Base-by-base conservation (phyloP, 2,797 vertebrate species). In the Ammospiza maritima region DNA sequence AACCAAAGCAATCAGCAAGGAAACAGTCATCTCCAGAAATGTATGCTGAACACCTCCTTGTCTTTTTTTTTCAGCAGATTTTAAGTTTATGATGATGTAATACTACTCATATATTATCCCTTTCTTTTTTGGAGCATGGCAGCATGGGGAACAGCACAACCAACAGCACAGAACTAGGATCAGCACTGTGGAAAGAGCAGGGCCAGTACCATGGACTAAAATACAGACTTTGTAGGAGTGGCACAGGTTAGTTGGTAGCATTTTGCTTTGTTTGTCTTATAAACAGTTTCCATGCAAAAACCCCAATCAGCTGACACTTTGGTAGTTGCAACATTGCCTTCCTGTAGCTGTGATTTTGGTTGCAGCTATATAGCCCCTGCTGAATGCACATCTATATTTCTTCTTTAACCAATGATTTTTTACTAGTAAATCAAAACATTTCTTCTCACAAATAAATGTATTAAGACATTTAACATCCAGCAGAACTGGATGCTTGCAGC, bases 231-330 rank as follows among this genome's bases (percentile, higher is more conserved):
- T 56, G 25, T 56, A 44, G 4, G 40, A 88, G 42, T 61, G n/a
- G 38, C 72, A 90, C 88, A 90, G 91, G 94, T 94, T 66, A 94
- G 91, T 90, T 38, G 9, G 70, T 14, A 92, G 82, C 51, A 70
- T 61, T 95, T 93, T 81, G 61, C 60, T 48, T 88, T 84, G 22
- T 34, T 82, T 93, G 27, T 75, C 29, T 80, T 61, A 36, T 30
- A 36, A 76, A 44, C 5, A 30, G 22, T 78, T 86, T 69, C 26
- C 21, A 27, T 53, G 26, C 6, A 38, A 72, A 62, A 65, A 16
- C 12, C 5, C 23, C 22, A 73, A 15, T 9, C 30, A 81, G 1
- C 21, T 53, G 48, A 16, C 4, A 10, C 34, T 64, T 38, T 57
- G 25, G 53, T 74, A 56, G 45, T 8, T 95, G 76, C 29, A 89